These are phyloP conservation scores for Gallinago paraguaiae DNA, from an alignment of 2,113 vertebrate species.

Conservation along the genomic window DNA sequence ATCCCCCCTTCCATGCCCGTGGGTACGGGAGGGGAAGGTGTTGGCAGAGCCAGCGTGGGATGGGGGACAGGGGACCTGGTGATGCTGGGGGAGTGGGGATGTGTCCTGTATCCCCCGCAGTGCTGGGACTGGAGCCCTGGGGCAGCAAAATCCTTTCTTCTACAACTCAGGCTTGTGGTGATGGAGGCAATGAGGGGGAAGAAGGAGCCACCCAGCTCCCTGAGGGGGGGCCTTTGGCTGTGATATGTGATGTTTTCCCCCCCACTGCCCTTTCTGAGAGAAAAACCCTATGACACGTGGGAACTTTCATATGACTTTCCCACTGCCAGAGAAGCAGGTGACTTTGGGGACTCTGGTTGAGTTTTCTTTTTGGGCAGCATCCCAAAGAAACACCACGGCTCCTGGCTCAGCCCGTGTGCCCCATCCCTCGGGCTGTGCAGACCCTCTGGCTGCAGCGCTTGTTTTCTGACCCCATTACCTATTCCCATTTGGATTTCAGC, in stretches of 20 bases:
- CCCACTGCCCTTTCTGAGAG: neutral
- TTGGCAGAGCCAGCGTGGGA: accelerated
- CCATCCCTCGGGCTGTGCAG: neutral
- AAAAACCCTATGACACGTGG: accelerated
- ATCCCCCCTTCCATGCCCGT: neutral
- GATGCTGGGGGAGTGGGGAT: neutral
- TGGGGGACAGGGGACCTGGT: neutral
- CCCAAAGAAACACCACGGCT: neutral
- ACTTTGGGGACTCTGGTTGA: neutral
- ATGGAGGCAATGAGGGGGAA: neutral
- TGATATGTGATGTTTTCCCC: neutral
- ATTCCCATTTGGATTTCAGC: slow-evolving; percentile 49
- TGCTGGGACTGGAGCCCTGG: neutral
- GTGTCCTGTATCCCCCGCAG: neutral
- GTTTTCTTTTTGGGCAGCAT: neutral
- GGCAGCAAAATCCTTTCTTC: neutral
- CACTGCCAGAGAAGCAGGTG: neutral
- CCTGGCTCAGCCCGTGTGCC: neutral
- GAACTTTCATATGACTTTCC: neutral
- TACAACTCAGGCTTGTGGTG: neutral
- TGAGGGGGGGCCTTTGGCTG: neutral
- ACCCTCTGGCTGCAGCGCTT: neutral
- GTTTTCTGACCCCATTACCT: slow-evolving; percentile 48
- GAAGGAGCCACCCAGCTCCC: neutral
- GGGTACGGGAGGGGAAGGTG: neutral